Base-by-base conservation (phyloP, 1,140 invertebrate genomes). In the Leptopilina clavipes region DNA sequence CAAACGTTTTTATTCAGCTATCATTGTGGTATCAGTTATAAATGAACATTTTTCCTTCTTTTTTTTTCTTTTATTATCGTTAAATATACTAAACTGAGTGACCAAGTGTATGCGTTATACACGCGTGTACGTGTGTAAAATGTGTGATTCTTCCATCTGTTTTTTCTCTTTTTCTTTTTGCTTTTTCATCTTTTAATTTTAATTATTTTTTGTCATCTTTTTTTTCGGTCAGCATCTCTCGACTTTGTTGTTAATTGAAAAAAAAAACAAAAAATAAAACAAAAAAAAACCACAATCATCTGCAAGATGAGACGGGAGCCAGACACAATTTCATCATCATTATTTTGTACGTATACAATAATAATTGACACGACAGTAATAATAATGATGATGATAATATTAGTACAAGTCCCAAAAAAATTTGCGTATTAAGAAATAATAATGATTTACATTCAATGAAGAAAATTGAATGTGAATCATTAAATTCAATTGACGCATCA, bases 1-100 rank as follows among this genome's bases (percentile, higher is more conserved):
- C 86, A 87, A 87, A 87, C 81, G 86, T 84, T 87, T 40, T 87
- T 87, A 87, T 87, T 87, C 81, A 87, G 86, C 84, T 87, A 87
- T 86, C 76, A 86, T 85, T 83, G 81, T 83, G 72, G 79, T 82
- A 87, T 87, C 85, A 86, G 84, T 85, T 87, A 87, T 87, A 87
- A 87, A 87, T 85, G 83, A 87, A 87, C 85, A 86, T 86, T 85
- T 84, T n/a, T n/a, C n/a, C n/a, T 25, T 48, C 3, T 48, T 52
- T 52, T 45, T 45, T n/a, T 14, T 45, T 45, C 14, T 45, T 22
- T 82, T 78, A 82, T 86, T 79, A 81, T 85, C 78, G 78, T 86
- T 85, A 85, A 83, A 85, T 84, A 82, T 86, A 86, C 76, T 85
- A 86, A 86, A 86, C 72, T 79, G 82, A 86, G 79, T 84, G 81